Evolutionary conservation across 2,797 vertebrate species (phyloP), one percentile per base, ranked within the genome.

Genomic region (Siniperca undulata): DNA sequence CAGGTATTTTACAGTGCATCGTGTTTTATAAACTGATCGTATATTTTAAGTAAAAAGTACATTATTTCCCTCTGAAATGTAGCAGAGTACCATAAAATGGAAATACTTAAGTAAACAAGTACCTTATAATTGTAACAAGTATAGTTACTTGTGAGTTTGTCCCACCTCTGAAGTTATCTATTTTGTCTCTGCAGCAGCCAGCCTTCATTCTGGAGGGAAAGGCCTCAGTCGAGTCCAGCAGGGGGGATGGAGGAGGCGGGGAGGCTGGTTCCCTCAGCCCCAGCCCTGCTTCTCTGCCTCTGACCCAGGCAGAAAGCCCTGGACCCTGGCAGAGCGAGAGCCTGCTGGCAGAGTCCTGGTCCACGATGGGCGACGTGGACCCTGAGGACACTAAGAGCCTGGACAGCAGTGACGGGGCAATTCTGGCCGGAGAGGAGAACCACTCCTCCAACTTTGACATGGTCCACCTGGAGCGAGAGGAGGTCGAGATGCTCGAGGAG

Each of bases 401-500:
- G 77, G 97, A 98, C 90, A 97, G 97, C 94, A 96, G 94, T 0
- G 96, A 96, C 2, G 97, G 94, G 6, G 84, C 58, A 0, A 85
- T 65, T 19, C 73, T 91, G 6, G 95, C 90, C 1, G 90, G 84
- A 0, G 97, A 98, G 88, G 97, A 98, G 92, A 98, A 97, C 92
- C 97, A 97, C 92, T 98, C 97, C 9, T 97, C 96, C 61, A 97
- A 97, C 91, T 98, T 97, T 0, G 98, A 99, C 94, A 97, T 98
- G 7, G 97, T 99, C 67, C 97, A 98, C 0, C 96, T 98, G 92
- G 97, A 98, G 91, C 96, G 94, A 53, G 97, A 98, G 19, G 97
- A 98, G 89, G 94, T 70, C 0, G 93, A 94, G 84, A 90, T 94
- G 84, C 86, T 95, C 0, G 92, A 94, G 70, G 88, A 90, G 61